Evolutionary conservation across 1,140 invertebrate genomes (phyloP).

Genomic region (Cyclina sinensis): DNA sequence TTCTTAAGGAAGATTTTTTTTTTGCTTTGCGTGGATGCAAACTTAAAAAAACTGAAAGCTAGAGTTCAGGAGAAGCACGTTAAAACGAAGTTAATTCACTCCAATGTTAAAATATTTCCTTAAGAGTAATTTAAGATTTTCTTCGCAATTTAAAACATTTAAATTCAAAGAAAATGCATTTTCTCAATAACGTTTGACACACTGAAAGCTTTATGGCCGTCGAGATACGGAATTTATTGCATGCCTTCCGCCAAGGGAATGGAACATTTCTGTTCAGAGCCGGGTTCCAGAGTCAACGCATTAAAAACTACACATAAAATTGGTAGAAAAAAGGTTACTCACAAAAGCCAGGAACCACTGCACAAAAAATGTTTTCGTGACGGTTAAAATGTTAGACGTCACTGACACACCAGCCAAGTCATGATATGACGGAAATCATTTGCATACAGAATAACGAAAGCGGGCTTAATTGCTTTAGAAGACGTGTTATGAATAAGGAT

Average conservation of each 20-base stretch:
- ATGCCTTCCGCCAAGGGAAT: not conserved
- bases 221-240: not conserved
- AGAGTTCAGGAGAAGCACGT: not conserved
- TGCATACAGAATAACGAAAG: slow-evolving; percentile 38
- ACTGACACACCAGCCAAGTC: not conserved
- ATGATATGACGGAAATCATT: slow-evolving; percentile 30
- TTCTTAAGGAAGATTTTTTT: too few relatives aligned
- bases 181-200: not conserved
- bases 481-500: slow-evolving; percentile 7
- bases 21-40: too few relatives aligned
- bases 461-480: slow-evolving; percentile 27
- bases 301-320: too few relatives aligned
- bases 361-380: slow-evolving; percentile 15
- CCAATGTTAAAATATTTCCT: not conserved
- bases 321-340: not conserved
- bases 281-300: not conserved
- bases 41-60: too few relatives aligned
- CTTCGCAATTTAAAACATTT: not conserved
- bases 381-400: slow-evolving; percentile 23
- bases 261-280: not conserved
- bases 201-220: not conserved
- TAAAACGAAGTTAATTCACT: not conserved
- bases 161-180: not conserved
- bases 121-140: not conserved
- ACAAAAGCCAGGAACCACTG: not conserved